A percentile compares a stretch with the other conserved stretches of the same genome.
Conservation (phyloP, 2,797 vertebrate genomes). For the Hyperoplus immaculatus region DNA sequence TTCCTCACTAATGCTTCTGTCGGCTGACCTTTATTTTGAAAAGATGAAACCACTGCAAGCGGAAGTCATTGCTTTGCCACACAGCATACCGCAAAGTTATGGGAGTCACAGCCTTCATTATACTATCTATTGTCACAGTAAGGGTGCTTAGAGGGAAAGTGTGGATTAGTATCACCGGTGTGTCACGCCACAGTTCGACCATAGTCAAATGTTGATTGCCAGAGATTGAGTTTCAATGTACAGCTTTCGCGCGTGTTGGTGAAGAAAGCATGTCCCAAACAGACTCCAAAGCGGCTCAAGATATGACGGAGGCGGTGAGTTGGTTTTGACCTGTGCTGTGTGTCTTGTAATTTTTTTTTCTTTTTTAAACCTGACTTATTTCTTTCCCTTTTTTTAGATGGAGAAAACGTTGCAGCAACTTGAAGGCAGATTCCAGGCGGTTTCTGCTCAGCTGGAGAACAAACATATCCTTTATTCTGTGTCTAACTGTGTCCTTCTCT, state of each 20-base stretch:
- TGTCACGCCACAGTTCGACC: not conserved
- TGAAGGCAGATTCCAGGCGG: constrained; percentile 86
- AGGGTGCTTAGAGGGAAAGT: not conserved
- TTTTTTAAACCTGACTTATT: not conserved
- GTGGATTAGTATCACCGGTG: not conserved
- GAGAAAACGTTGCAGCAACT: constrained; percentile 87
- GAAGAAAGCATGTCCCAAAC: constrained; percentile 73
- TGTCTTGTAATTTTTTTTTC: not conserved
- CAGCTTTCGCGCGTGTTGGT: accelerated
- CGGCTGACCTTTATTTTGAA: constrained; percentile 58
- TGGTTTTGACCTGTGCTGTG: not conserved
- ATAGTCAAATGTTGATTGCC: accelerated
- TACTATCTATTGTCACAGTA: no score
- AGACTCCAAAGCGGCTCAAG: constrained; percentile 61
- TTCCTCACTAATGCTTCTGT: no score
- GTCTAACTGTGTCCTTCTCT: no score
- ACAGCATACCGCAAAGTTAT: constrained; percentile 55
- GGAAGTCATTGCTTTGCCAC: constrained; percentile 39
- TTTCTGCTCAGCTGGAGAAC: constrained; percentile 85
- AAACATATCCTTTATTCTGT: constrained; percentile 87
- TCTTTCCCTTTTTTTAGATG: constrained; percentile 77
- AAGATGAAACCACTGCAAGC: accelerated
- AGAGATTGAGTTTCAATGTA: accelerated
- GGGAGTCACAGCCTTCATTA: constrained; percentile 23
- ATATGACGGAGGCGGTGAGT: constrained; percentile 78